phyloP scores from a whole-genome alignment of 2,797 vertebrate species.

The Gallirallus australis region DNA sequence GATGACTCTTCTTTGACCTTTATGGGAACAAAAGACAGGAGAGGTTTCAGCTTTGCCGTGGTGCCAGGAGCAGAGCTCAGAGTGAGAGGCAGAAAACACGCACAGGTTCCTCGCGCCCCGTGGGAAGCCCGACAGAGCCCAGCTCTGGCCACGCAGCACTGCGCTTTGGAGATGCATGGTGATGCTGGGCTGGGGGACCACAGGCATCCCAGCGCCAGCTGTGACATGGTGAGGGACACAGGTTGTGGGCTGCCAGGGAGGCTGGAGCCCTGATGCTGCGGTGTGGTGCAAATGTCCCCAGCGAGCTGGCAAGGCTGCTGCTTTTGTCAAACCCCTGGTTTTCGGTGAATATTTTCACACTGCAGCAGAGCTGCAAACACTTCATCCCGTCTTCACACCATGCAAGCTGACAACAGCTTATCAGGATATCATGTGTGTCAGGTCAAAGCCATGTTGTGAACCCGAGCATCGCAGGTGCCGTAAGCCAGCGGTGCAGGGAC shows the following conservation, averaged over 20 bases:
- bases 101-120: rapidly evolving
- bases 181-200: not conserved
- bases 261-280: rapidly evolving
- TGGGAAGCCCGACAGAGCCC: rapidly evolving
- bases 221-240: rapidly evolving
- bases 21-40: slow-evolving; percentile 16
- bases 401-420: not conserved
- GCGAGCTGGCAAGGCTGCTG: not conserved
- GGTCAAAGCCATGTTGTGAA: not conserved
- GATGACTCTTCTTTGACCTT: slow-evolving; percentile 32
- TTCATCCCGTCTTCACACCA: rapidly evolving
- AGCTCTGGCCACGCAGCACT: not conserved
- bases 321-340: not conserved
- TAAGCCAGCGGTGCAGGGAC: rapidly evolving
- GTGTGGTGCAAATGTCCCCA: rapidly evolving
- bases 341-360: not conserved
- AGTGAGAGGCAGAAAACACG: not conserved
- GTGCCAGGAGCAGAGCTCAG: rapidly evolving
- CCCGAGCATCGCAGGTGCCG: rapidly evolving
- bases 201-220: rapidly evolving
- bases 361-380: not conserved
- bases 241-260: not conserved
- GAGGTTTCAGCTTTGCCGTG: not conserved
- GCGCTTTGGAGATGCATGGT: not conserved
- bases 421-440: rapidly evolving